Conservation (phyloP, 1,140 invertebrate species). For the Drosophila lacertosa region DNA sequence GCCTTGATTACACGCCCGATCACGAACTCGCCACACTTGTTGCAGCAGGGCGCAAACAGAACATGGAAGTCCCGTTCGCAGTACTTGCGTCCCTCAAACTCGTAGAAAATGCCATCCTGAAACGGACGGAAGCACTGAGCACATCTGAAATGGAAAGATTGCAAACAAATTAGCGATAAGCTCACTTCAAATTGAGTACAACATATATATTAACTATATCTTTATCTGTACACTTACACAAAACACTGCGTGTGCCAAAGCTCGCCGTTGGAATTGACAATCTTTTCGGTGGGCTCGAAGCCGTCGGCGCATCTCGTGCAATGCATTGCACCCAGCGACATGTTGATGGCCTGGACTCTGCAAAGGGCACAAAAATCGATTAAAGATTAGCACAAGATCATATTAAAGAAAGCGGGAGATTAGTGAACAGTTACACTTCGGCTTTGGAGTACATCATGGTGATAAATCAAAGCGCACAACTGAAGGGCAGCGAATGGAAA, state of each 20-base stretch:
- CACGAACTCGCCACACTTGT: constrained; percentile 98
- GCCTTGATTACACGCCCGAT: constrained; percentile 99
- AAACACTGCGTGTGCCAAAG: constrained; percentile 99
- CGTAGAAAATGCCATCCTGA: constrained; percentile 98
- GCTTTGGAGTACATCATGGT: constrained; percentile 77
- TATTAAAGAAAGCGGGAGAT: background rate
- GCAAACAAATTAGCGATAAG: background rate
- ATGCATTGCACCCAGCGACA: constrained; percentile 95
- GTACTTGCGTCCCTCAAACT: constrained; percentile 99
- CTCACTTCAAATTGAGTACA: background rate
- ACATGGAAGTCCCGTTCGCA: constrained; percentile 99
- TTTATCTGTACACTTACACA: constrained; percentile 91
- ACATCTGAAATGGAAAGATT: constrained; percentile 88
- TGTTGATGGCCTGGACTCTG: constrained; percentile 84
- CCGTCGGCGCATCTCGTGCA: constrained; percentile 97
- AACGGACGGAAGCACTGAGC: constrained; percentile 99
- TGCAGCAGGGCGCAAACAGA: constrained; percentile 98
- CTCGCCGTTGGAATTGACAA: constrained; percentile 99
- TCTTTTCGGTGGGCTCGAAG: constrained; percentile 98
- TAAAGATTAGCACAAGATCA: background rate
- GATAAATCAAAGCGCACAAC: constrained; percentile 27
- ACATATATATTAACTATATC: too few species aligned
- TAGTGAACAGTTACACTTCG: constrained; percentile 58
- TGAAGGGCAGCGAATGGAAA: constrained; percentile 25
- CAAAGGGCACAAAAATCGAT: constrained; percentile 34